Evolutionary conservation across 2,888 invertebrate genomes (phyloP).

Genomic region (Deroplatys truncata): DNA sequence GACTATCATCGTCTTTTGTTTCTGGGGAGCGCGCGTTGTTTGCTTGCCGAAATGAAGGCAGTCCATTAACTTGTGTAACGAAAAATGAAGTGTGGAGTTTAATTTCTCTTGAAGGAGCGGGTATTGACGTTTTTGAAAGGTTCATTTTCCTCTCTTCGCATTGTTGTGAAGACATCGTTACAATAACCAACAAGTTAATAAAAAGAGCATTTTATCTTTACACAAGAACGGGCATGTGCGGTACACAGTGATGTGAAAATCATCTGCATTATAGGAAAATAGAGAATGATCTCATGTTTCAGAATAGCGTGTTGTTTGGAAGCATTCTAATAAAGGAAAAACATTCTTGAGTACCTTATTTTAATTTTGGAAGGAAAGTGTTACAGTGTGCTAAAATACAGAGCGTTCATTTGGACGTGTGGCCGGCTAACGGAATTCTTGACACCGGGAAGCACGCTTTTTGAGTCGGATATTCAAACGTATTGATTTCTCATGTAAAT

Average conservation of each 20-base stretch:
- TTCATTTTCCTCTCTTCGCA: neutral
- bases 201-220: neutral
- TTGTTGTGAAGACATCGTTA: neutral
- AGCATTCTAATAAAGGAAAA: too few species aligned
- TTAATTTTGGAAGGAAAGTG: too few species aligned
- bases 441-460: too few species aligned
- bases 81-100: neutral
- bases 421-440: too few species aligned
- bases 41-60: neutral
- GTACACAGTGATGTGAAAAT: neutral
- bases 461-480: too few species aligned
- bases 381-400: too few species aligned
- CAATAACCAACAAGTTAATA: neutral
- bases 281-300: too few species aligned
- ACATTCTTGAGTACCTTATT: too few species aligned
- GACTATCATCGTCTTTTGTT: neutral
- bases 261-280: too few species aligned
- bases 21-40: neutral
- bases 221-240: neutral
- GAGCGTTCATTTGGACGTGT: too few species aligned
- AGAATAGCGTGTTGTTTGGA: too few species aligned
- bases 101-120: neutral
- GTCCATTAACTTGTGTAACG: neutral
- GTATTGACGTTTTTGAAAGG: neutral
- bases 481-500: too few species aligned